These are phyloP conservation scores for Apotomis betuletana DNA, from an alignment of 2,888 invertebrate species.

Conservation along the genomic window DNA sequence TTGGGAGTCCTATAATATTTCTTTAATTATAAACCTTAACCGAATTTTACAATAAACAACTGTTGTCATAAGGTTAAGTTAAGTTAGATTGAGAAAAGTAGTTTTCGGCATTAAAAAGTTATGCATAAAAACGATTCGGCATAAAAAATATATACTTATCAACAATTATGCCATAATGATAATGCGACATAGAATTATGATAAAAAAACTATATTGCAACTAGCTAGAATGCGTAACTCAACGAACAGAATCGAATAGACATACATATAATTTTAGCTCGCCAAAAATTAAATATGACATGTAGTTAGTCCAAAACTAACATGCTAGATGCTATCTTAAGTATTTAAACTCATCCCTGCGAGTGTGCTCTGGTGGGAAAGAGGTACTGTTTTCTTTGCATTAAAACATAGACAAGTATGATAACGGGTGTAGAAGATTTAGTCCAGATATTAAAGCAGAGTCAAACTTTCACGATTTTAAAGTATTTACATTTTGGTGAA, in stretches of 20 bases:
- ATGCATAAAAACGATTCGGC: too few relatives aligned
- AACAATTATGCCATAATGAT: too few relatives aligned
- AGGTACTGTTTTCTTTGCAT: not conserved
- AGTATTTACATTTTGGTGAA: too few relatives aligned
- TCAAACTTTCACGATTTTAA: too few relatives aligned
- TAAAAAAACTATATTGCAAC: constrained; percentile 2
- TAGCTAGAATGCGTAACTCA: constrained; percentile 3
- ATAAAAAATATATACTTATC: too few relatives aligned
- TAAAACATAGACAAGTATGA: constrained; percentile 11
- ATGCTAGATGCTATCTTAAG: constrained; percentile 1
- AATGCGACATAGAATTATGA: too few relatives aligned
- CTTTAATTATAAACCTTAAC: too few relatives aligned
- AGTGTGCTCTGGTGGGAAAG: not conserved
- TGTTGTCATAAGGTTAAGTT: too few relatives aligned
- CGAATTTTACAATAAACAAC: too few relatives aligned
- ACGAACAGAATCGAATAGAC: constrained; percentile 27
- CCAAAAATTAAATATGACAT: constrained; percentile 28
- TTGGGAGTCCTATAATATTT: too few relatives aligned
- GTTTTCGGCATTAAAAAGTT: too few relatives aligned
- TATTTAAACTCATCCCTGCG: not conserved
- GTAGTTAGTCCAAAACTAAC: constrained; percentile 16
- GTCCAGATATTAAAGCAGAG: not conserved
- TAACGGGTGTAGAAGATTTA: not conserved
- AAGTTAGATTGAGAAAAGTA: too few relatives aligned
- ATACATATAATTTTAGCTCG: constrained; percentile 31